Evolutionary conservation across 2,113 vertebrate genomes (phyloP), one percentile per base, ranked within the genome.

Genomic region (Centrocercus urophasianus): DNA sequence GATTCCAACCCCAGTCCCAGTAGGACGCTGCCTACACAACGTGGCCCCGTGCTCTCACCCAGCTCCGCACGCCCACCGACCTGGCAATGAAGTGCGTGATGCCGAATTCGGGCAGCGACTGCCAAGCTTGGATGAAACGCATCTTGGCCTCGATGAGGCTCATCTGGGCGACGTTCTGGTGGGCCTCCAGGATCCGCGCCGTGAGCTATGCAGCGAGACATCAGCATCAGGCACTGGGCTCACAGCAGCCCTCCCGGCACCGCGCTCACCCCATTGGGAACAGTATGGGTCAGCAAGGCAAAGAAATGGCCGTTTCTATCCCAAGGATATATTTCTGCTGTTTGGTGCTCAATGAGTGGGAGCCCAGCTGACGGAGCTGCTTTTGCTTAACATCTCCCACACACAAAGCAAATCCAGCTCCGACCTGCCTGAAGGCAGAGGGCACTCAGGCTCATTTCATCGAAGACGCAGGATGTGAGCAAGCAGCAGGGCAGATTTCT

Each of bases 101-200:
- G 96, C 99, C 99, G 11, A 99, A 99, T 95, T 99, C 99, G 0
- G 99, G 99, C 86, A 99, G 97, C 2, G 99, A 99, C 97, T 99
- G 99, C 99, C 99, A 99, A 2, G 99, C 99, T 93, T 99, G 99
- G 50, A 99, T 99, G 74, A 99, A 99, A 50, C 99, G 97, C 99
- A 99, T 99, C 97, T 99, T 99, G 81, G 99, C 99, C 97, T 99
- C 99, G 52, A 99, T 99, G 36, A 99, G 98, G 94, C 99, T 99
- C 99, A 99, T 99, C 97, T 99, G 99, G 50, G 99, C 99, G 48
- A 99, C 99, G 32, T 99, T 99, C 97, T 99, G 99, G 96, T 99
- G 99, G 93, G 99, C 99, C 93, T 99, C 99, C 87, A 99, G 97
- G 92, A 99, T 99, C 92, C 99, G 98, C 6, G 98, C 98, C 3